Conservation (phyloP, 2,888 invertebrate genomes). For the Drosophila lutescens region DNA sequence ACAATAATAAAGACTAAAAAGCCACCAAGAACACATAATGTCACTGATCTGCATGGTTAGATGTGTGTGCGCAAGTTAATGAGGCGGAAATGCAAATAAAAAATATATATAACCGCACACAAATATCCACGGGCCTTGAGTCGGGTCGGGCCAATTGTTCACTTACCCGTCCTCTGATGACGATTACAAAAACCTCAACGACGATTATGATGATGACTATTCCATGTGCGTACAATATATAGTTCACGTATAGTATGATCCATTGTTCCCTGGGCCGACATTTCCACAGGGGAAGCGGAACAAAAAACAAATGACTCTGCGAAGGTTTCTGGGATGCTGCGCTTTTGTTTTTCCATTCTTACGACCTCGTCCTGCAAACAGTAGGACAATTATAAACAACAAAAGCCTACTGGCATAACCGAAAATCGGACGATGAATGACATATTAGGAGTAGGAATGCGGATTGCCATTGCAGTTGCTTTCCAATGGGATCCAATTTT, state of each 20-base stretch:
- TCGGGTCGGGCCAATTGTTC: conserved; percentile 64
- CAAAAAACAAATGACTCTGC: conserved; percentile 30
- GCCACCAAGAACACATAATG: conserved; percentile 32
- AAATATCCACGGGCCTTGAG: conserved; percentile 36
- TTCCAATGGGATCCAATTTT: background rate
- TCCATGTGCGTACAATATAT: conserved; percentile 6
- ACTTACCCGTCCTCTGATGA: conserved; percentile 55
- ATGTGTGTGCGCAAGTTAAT: conserved; percentile 51
- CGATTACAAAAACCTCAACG: conserved; percentile 40
- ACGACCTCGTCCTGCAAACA: conserved; percentile 36
- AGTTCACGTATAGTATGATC: conserved; percentile 12
- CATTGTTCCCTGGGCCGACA: conserved; percentile 42
- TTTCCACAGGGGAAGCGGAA: conserved; percentile 26
- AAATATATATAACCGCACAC: conserved; percentile 20
- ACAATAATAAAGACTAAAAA: conserved; percentile 32
- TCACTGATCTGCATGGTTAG: conserved; percentile 15
- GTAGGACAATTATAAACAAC: conserved; percentile 37
- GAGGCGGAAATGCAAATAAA: conserved; percentile 71
- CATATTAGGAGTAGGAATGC: conserved; percentile 16
- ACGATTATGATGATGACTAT: conserved; percentile 20
- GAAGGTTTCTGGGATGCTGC: conserved; percentile 57
- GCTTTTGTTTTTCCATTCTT: conserved; percentile 69
- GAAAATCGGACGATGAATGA: conserved; percentile 27
- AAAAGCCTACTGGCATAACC: conserved; percentile 18
- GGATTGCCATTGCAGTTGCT: conserved; percentile 11